These are phyloP conservation scores for Cantharis nigra DNA, from an alignment of 2,888 invertebrate genomes.

Conservation along the genomic window DNA sequence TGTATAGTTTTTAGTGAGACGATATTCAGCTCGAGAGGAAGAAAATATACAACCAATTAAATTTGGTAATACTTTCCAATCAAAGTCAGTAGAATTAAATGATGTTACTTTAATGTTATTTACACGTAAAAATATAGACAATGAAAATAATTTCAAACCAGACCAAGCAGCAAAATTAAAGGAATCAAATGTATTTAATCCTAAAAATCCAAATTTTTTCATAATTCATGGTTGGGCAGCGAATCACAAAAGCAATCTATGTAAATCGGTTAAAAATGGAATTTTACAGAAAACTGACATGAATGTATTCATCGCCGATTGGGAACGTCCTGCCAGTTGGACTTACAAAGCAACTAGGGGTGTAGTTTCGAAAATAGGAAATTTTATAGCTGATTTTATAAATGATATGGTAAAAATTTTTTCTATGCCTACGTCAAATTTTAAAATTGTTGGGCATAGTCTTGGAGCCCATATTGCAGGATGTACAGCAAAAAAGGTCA, in stretches of 20 bases:
- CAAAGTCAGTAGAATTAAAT: background rate
- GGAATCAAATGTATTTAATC: slow-evolving; percentile 34
- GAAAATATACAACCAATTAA: background rate
- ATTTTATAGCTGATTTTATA: slow-evolving; percentile 41
- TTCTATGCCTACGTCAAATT: slow-evolving; percentile 30
- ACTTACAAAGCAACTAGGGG: slow-evolving; percentile 35
- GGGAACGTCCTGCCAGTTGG: slow-evolving; percentile 39
- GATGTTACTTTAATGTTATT: slow-evolving; percentile 38
- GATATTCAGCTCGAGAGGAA: background rate
- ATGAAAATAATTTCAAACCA: slow-evolving; percentile 18
- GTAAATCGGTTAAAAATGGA: slow-evolving; percentile 35
- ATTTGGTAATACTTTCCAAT: background rate
- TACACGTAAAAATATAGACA: slow-evolving; percentile 35
- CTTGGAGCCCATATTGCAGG: slow-evolving; percentile 50
- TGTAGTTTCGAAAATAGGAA: slow-evolving; percentile 22
- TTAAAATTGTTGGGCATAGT: slow-evolving; percentile 42
- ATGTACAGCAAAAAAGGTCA: slow-evolving; percentile 38
- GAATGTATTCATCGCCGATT: slow-evolving; percentile 49
- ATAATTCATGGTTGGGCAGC: slow-evolving; percentile 49
- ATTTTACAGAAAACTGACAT: slow-evolving; percentile 37
- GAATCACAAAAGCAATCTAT: slow-evolving; percentile 38
- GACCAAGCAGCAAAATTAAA: slow-evolving; percentile 20
- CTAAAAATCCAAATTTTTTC: slow-evolving; percentile 40
- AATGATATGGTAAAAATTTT: slow-evolving; percentile 33
- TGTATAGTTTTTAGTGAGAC: background rate